These are phyloP conservation scores for Meiosimyza decipiens DNA, from an alignment of 2,888 invertebrate species.

Conservation along the genomic window DNA sequence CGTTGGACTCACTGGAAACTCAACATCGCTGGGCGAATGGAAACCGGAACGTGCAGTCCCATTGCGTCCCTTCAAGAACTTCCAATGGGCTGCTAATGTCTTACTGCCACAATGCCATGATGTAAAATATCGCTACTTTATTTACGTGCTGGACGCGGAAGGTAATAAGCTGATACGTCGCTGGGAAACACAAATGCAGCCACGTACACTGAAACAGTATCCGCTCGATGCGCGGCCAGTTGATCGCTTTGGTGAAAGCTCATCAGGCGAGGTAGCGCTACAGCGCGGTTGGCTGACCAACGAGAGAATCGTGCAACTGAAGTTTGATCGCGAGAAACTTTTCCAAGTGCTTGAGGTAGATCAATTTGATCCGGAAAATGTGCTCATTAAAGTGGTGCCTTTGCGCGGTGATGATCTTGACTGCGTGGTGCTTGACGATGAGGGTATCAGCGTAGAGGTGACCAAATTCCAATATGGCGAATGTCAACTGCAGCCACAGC, in stretches of 20 bases:
- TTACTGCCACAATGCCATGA: conserved; percentile 72
- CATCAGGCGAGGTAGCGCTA: neutral
- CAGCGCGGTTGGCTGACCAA: conserved; percentile 82
- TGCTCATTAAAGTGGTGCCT: conserved; percentile 68
- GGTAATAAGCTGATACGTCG: conserved; percentile 62
- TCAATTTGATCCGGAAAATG: conserved; percentile 68
- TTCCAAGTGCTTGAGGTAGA: conserved; percentile 67
- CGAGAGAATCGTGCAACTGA: conserved; percentile 81
- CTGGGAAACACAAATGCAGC: conserved; percentile 70
- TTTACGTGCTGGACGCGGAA: conserved; percentile 56
- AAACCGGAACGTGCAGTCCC: conserved; percentile 71
- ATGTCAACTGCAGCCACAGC: conserved; percentile 56
- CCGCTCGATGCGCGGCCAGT: conserved; percentile 20
- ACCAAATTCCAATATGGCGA: conserved; percentile 56
- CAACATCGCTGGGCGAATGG: conserved; percentile 79
- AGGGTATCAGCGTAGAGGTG: conserved; percentile 56
- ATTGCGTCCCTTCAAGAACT: conserved; percentile 50
- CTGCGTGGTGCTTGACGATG: conserved; percentile 21
- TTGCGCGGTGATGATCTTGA: conserved; percentile 43
- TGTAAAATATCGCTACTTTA: conserved; percentile 60
- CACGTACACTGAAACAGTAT: conserved; percentile 49
- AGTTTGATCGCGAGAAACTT: conserved; percentile 79
- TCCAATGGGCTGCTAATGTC: conserved; percentile 74
- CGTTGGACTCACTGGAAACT: conserved; percentile 78
- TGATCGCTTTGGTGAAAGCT: conserved; percentile 43